Conservation (phyloP, 2,113 vertebrate species). For the Tonatia bakeri region DNA sequence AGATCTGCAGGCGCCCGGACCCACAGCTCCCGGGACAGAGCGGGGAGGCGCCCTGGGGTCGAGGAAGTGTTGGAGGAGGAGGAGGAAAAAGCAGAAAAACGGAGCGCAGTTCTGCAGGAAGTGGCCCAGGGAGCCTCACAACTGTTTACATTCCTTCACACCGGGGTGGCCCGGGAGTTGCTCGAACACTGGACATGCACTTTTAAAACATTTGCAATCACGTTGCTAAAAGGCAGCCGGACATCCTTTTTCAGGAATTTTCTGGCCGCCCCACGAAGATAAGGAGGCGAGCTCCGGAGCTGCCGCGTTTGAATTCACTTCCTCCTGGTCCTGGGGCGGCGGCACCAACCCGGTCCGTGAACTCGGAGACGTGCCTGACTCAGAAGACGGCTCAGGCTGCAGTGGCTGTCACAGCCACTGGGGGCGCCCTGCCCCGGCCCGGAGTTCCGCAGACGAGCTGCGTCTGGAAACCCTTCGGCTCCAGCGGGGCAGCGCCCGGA, state of each 20-base stretch:
- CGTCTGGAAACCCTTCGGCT: fast-evolving
- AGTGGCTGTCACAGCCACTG: not conserved
- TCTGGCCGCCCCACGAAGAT: constrained; percentile 13
- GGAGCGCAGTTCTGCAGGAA: not conserved
- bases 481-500: not conserved
- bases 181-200: not conserved
- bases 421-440: not conserved
- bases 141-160: not conserved
- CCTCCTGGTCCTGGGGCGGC: constrained; percentile 13
- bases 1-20: not conserved
- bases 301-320: not conserved
- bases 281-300: not conserved
- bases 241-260: constrained; percentile 46
- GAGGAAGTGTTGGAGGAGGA: not conserved
- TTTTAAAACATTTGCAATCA: not conserved
- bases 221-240: not conserved
- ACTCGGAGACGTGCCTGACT: not conserved
- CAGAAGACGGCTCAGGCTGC: not conserved
- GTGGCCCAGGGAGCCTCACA: not conserved
- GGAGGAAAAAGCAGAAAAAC: not conserved
- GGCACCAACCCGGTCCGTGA: not conserved
- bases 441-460: not conserved
- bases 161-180: not conserved
- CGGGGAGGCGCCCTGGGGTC: not conserved
- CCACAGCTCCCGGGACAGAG: not conserved